Conservation (phyloP, 2,797 vertebrate species). For the Centropyge bicolor region DNA sequence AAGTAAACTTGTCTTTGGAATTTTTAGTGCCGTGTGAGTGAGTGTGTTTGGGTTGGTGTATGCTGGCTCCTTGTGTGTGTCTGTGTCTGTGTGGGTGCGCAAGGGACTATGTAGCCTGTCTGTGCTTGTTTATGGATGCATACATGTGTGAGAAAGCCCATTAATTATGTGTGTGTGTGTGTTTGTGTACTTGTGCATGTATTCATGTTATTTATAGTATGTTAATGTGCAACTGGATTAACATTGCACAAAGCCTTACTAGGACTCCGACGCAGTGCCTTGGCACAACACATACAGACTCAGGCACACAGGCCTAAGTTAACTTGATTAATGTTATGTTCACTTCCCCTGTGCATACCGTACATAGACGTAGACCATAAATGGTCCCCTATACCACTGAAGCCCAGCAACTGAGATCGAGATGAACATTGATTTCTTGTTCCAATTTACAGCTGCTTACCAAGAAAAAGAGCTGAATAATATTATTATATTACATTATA, state of each 20-base stretch:
- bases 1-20: slow-evolving; percentile 44
- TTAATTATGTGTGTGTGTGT: neutral
- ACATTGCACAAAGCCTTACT: slow-evolving; percentile 20
- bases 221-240: slow-evolving; percentile 45
- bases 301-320: neutral
- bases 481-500: too few relatives aligned
- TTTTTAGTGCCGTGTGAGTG: slow-evolving; percentile 9
- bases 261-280: slow-evolving; percentile 19
- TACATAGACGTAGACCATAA: neutral
- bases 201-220: slow-evolving; percentile 51
- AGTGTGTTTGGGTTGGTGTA: slow-evolving; percentile 18
- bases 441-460: neutral
- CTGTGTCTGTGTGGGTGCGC: neutral
- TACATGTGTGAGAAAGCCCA: slow-evolving; percentile 1
- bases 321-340: slow-evolving; percentile 28
- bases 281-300: slow-evolving; percentile 13
- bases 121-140: slow-evolving; percentile 12
- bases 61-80: neutral
- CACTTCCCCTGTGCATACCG: neutral
- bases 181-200: neutral
- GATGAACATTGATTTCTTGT: neutral
- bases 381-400: neutral
- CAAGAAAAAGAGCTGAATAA: neutral
- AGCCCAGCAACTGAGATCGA: neutral
- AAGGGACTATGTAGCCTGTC: neutral